Evolutionary conservation across 2,797 vertebrate genomes (phyloP).

Genomic region (Brotula barbata): DNA sequence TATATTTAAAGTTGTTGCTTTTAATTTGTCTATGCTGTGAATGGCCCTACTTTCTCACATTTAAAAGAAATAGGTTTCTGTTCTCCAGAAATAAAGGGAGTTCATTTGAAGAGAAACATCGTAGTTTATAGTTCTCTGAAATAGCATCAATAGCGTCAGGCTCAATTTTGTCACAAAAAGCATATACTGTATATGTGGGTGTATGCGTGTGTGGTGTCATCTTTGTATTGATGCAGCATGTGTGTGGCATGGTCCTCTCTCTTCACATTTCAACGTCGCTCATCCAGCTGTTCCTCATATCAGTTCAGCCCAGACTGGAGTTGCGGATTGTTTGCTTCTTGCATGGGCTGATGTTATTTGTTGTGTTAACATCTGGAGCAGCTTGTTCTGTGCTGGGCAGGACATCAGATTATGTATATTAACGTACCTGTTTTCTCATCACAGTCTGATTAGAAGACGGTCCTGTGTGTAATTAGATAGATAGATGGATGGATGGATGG

Average conservation of each 20-base stretch:
- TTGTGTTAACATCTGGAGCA: constrained; percentile 69
- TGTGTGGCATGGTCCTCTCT: constrained; percentile 35
- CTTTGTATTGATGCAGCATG: constrained; percentile 13
- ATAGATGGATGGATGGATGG: too few species aligned
- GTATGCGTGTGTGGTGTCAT: not conserved
- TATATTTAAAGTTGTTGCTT: too few species aligned
- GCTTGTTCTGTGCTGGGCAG: constrained; percentile 48
- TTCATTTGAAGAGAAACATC: too few species aligned
- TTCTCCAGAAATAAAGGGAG: too few species aligned
- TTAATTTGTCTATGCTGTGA: not conserved
- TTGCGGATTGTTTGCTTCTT: constrained; percentile 40
- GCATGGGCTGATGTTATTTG: constrained; percentile 47
- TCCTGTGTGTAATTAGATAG: too few species aligned
- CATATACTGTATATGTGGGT: not conserved
- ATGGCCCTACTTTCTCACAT: not conserved
- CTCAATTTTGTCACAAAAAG: not conserved
- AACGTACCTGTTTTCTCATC: constrained; percentile 46
- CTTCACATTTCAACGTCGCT: constrained; percentile 46
- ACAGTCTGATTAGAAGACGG: too few species aligned
- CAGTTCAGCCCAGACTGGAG: constrained; percentile 12
- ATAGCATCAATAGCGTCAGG: too few species aligned
- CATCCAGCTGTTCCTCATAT: constrained; percentile 52
- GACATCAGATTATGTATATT: too few species aligned
- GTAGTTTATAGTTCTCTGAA: too few species aligned
- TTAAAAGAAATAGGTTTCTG: too few species aligned